Evolutionary conservation across 2,113 vertebrate genomes (phyloP).

Genomic region (Lagopus leucura): DNA sequence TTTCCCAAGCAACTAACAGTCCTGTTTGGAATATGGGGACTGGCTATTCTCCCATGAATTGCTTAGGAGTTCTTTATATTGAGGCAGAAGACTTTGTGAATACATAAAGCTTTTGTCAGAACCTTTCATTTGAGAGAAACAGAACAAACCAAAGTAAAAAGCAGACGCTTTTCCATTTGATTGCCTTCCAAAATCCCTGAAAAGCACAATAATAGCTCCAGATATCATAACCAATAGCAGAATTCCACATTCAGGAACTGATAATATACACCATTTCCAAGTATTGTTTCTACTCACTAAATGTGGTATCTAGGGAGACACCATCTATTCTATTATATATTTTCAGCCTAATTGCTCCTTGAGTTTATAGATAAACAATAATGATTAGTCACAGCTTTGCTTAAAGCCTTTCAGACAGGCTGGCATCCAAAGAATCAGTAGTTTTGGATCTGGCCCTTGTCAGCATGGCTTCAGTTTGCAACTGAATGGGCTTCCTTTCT

Average conservation of each 20-base stretch:
- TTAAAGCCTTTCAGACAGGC: not conserved
- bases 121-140: not conserved
- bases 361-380: not conserved
- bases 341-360: not conserved
- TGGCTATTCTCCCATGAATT: not conserved
- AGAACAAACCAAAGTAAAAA: not conserved
- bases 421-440: not conserved
- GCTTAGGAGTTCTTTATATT: not conserved
- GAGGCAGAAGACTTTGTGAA: not conserved
- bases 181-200: fast-evolving
- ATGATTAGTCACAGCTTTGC: not conserved
- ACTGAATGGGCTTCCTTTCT: not conserved
- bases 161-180: not conserved
- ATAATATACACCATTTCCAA: not conserved
- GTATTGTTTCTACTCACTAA: not conserved
- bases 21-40: not conserved
- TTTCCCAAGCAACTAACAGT: not conserved
- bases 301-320: not conserved
- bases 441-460: not conserved
- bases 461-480: constrained; percentile 20
- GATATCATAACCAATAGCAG: not conserved
- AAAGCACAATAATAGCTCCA: not conserved
- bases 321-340: not conserved
- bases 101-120: not conserved
- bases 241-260: not conserved